Evolutionary conservation across 2,113 vertebrate genomes (phyloP).

Genomic region (Tamias sibiricus): DNA sequence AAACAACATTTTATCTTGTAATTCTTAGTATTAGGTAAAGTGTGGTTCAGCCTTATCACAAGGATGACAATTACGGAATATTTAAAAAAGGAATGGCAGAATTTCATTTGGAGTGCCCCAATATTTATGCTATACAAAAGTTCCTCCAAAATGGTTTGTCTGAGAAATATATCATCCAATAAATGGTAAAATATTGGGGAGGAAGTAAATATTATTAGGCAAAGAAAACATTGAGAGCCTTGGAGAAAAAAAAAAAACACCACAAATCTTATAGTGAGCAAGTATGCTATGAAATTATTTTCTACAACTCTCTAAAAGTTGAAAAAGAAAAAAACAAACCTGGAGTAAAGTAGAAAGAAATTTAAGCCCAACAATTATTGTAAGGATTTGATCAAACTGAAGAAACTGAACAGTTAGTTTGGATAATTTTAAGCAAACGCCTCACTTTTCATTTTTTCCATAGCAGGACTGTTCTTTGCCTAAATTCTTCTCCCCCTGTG

Average conservation of each 20-base stretch:
- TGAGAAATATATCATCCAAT: background rate
- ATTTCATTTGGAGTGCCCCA: background rate
- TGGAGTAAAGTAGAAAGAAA: background rate
- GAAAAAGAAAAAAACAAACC: background rate
- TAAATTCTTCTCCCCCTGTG: background rate
- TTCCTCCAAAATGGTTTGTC: background rate
- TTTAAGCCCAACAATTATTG: background rate
- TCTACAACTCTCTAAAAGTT: background rate
- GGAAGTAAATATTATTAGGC: background rate
- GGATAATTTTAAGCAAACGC: background rate
- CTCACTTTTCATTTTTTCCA: background rate
- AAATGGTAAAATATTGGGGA: background rate
- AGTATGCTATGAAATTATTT: background rate
- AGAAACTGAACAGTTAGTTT: background rate
- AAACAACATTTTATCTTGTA: background rate
- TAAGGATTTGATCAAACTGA: conserved; percentile 13
- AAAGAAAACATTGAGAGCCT: background rate
- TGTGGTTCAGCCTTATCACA: background rate
- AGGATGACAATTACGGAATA: background rate
- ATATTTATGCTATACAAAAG: background rate
- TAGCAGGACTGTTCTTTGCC: background rate
- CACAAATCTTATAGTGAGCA: background rate
- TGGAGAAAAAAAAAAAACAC: background rate
- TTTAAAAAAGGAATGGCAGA: background rate
- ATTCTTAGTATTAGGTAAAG: background rate